Percentiles rank a stretch among this genome's conserved stretches.
These are phyloP conservation scores for Coelopa pilipes DNA, from an alignment of 2,888 invertebrate species.

Conservation along the genomic window DNA sequence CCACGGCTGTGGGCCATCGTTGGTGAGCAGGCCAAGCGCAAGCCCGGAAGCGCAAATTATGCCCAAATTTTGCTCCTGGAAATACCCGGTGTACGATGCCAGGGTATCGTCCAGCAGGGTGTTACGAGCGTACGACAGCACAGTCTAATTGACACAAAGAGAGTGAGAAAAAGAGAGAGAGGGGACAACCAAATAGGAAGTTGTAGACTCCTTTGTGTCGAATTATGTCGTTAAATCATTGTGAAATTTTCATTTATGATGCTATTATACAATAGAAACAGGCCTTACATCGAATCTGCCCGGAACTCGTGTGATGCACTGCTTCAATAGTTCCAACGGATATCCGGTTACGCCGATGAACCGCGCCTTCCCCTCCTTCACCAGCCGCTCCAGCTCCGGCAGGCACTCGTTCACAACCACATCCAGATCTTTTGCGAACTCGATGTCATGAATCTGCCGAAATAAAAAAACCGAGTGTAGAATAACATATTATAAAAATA, in stretches of 20 bases:
- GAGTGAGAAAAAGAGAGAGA: background rate
- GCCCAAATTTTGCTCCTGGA: constrained; percentile 72
- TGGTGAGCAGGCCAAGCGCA: constrained; percentile 85
- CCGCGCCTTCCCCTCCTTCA: constrained; percentile 77
- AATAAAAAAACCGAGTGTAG: constrained; percentile 9
- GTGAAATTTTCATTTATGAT: background rate
- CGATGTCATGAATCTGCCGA: constrained; percentile 91
- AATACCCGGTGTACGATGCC: constrained; percentile 76
- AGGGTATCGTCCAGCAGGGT: constrained; percentile 84
- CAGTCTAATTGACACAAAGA: constrained; percentile 43
- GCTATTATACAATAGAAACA: background rate
- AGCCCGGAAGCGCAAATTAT: constrained; percentile 86
- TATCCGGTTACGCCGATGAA: constrained; percentile 91
- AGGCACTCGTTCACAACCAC: constrained; percentile 86
- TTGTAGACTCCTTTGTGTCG: background rate
- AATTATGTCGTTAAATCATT: background rate
- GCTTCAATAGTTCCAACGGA: constrained; percentile 79
- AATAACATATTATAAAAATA: too few species aligned
- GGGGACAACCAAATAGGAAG: background rate
- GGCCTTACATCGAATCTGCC: constrained; percentile 61
- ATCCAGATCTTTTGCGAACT: constrained; percentile 82
- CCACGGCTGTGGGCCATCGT: constrained; percentile 80
- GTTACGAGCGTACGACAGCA: constrained; percentile 77
- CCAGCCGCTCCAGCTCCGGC: constrained; percentile 81
- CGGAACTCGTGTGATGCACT: constrained; percentile 75